phyloP scores from a whole-genome alignment of 2,797 vertebrate genomes.

The Apogon hyalosoma region DNA sequence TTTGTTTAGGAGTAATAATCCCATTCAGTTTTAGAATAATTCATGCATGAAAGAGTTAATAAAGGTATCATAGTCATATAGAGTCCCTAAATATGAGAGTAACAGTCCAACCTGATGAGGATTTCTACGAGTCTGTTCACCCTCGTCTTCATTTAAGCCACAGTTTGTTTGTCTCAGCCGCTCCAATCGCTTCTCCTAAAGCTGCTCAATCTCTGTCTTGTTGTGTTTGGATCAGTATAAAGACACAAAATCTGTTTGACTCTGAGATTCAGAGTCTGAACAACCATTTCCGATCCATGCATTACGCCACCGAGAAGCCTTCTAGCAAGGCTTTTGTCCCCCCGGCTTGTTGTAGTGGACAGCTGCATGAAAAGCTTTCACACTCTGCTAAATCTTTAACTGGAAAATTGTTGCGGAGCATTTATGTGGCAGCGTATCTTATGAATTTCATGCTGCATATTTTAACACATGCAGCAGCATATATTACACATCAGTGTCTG shows the following conservation, averaged over 20 bases:
- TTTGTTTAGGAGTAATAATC: too few relatives aligned
- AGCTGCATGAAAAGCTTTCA: constrained; percentile 16
- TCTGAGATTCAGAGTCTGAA: constrained; percentile 11
- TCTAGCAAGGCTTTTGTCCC: background rate
- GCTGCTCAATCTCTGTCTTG: constrained; percentile 23
- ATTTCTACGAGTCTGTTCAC: background rate
- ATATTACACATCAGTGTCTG: constrained; percentile 56
- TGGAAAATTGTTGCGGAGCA: constrained; percentile 46
- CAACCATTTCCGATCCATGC: constrained; percentile 10
- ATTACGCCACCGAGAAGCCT: background rate
- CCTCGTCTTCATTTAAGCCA: background rate
- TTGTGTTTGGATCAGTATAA: constrained; percentile 26
- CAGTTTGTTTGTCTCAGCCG: constrained; percentile 12
- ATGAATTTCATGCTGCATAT: constrained; percentile 60
- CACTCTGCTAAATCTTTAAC: constrained; percentile 19
- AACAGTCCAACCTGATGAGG: background rate
- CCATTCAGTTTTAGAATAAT: too few relatives aligned
- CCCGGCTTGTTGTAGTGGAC: background rate
- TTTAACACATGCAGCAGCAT: constrained; percentile 55
- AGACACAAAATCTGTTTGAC: constrained; percentile 28
- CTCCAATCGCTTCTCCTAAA: constrained; percentile 17
- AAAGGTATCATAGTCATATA: too few relatives aligned
- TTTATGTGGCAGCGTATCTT: constrained; percentile 19
- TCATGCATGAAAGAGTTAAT: too few relatives aligned
- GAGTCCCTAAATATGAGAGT: background rate